Percentiles rank a stretch among this genome's conserved stretches.
Evolutionary conservation across 2,797 vertebrate species (phyloP).

Genomic region (Taeniopygia guttata): DNA sequence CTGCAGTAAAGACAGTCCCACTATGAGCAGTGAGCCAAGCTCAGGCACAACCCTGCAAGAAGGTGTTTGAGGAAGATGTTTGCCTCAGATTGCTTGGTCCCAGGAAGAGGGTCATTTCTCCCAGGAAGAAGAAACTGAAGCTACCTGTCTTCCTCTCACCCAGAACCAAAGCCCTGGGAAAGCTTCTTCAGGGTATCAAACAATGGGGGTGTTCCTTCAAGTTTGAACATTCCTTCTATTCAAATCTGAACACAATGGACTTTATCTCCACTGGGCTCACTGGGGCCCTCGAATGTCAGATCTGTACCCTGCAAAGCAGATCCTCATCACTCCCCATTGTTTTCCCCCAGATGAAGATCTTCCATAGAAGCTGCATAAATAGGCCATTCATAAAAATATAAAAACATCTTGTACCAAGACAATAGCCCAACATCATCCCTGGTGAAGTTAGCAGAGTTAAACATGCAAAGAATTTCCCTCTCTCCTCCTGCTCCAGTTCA

Average conservation of each 20-base stretch:
- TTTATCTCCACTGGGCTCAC: conserved; percentile 6
- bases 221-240: background rate
- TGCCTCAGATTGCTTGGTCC: background rate
- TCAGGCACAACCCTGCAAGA: background rate
- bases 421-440: conserved; percentile 8
- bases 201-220: background rate
- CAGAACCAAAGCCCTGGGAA: background rate
- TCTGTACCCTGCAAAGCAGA: background rate
- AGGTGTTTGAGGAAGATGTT: background rate
- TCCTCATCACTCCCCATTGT: conserved; percentile 12
- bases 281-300: background rate
- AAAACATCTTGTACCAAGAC: conserved; percentile 7
- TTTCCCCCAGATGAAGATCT: background rate
- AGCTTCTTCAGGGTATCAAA: background rate
- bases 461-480: background rate
- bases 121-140: background rate
- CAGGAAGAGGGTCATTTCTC: background rate
- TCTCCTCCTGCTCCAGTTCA: background rate
- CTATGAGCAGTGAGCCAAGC: background rate
- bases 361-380: conserved; percentile 25
- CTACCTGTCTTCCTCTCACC: background rate
- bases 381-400: conserved; percentile 1
- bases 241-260: conserved; percentile 35
- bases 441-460: conserved; percentile 1
- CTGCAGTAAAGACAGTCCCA: background rate